A percentile compares a stretch with the other conserved stretches of the same genome.
phyloP scores from a whole-genome alignment of 2,797 vertebrate species.

The Schizopygopsis pylzovi region DNA sequence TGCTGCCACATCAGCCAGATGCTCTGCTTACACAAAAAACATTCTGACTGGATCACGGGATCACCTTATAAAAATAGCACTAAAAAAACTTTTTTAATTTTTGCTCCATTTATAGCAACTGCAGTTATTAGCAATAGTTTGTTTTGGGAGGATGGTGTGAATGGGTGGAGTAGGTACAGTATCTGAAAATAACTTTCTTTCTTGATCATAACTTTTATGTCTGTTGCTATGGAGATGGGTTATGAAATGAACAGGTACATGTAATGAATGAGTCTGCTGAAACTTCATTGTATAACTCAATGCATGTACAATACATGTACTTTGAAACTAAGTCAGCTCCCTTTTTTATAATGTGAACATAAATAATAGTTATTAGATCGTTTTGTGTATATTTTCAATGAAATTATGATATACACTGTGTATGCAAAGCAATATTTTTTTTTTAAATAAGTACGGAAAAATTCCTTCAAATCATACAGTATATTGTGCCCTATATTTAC shows the following conservation, averaged over 20 bases:
- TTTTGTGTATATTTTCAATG: background rate
- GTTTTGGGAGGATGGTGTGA: background rate
- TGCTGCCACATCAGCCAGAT: background rate
- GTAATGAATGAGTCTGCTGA: background rate
- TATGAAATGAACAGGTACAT: background rate
- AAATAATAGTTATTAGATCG: background rate
- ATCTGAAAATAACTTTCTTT: slow-evolving; percentile 13
- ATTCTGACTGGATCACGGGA: background rate
- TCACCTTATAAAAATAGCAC: slow-evolving; percentile 1
- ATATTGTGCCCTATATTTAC: no score
- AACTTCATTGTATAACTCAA: background rate
- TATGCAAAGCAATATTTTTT: background rate
- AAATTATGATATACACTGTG: background rate
- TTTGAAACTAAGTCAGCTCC: background rate
- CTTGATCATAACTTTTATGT: slow-evolving; percentile 7
- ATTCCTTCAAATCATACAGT: no score
- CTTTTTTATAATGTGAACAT: background rate
- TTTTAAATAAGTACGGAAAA: no score
- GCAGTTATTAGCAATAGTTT: background rate
- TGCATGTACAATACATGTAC: background rate
- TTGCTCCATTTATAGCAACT: background rate
- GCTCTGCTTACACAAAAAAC: slow-evolving; percentile 1
- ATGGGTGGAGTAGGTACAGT: background rate
- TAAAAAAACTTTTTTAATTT: background rate
- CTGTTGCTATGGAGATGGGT: slow-evolving; percentile 7